Percentiles rank a stretch among this genome's conserved stretches.
phyloP scores from a whole-genome alignment of 2,113 vertebrate genomes.

The western clawed frog (Xenopus tropicalis) region UCB_Xtro_10.0 CM004450.2:62855001-62855500 shows the following conservation, averaged over 20 bases:
- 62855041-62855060: slow-evolving; percentile 29
- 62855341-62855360: neutral
- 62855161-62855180: slow-evolving; percentile 24
- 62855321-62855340: slow-evolving; percentile 29
- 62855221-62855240: slow-evolving; percentile 55
- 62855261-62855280: slow-evolving; percentile 46
- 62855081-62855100: slow-evolving; percentile 28
- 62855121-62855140: slow-evolving; percentile 50
- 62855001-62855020: slow-evolving; percentile 18
- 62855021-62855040: slow-evolving; percentile 37
- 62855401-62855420: neutral
- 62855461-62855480: no score
- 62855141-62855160: slow-evolving; percentile 44
- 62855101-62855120: slow-evolving; percentile 35
- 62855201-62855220: slow-evolving; percentile 52
- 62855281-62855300: slow-evolving; percentile 48
- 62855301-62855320: slow-evolving; percentile 37
- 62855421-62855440: no score
- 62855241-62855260: slow-evolving; percentile 51
- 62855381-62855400: neutral
- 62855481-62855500: no score
- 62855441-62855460: no score
- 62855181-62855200: slow-evolving; percentile 43
- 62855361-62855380: neutral
- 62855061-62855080: slow-evolving; percentile 47